Evolutionary conservation across 2,113 vertebrate species (phyloP).

Genomic region (Polypterus bichir): DNA sequence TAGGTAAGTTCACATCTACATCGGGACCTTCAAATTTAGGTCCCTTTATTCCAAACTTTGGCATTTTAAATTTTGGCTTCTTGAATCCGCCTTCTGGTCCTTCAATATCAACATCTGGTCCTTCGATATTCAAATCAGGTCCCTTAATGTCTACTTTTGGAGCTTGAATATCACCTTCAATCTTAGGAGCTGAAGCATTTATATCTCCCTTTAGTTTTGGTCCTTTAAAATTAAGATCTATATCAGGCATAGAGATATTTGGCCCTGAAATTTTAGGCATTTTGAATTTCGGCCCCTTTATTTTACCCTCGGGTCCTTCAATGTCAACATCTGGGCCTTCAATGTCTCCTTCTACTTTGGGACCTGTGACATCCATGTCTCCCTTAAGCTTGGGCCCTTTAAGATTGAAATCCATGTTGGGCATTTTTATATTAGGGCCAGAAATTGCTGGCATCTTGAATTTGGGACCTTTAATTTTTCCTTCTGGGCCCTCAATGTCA

Average conservation of each 20-base stretch:
- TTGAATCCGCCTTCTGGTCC: conserved; percentile 38
- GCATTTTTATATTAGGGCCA: conserved; percentile 41
- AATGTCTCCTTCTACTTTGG: conserved; percentile 26
- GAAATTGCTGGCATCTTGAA: conserved; percentile 44
- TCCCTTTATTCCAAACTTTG: conserved; percentile 19
- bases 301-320: conserved; percentile 28
- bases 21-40: conserved; percentile 10
- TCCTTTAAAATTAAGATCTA: conserved; percentile 37
- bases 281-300: conserved; percentile 43
- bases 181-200: conserved; percentile 22
- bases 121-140: conserved; percentile 31
- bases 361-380: conserved; percentile 12
- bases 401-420: conserved; percentile 37
- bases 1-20: background rate
- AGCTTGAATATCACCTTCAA: conserved; percentile 25
- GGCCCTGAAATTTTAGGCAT: conserved; percentile 20
- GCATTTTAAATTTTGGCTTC: conserved; percentile 52
- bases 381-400: conserved; percentile 4
- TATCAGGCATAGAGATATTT: conserved; percentile 26
- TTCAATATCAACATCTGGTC: conserved; percentile 20
- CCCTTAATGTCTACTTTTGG: conserved; percentile 33
- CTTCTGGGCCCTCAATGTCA: conserved; percentile 28
- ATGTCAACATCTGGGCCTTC: conserved; percentile 16
- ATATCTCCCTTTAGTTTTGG: conserved; percentile 22
- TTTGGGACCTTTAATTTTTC: conserved; percentile 28